These are phyloP conservation scores for Pimephales promelas DNA, from an alignment of 2,113 vertebrate species.

Conservation along the genomic window DNA sequence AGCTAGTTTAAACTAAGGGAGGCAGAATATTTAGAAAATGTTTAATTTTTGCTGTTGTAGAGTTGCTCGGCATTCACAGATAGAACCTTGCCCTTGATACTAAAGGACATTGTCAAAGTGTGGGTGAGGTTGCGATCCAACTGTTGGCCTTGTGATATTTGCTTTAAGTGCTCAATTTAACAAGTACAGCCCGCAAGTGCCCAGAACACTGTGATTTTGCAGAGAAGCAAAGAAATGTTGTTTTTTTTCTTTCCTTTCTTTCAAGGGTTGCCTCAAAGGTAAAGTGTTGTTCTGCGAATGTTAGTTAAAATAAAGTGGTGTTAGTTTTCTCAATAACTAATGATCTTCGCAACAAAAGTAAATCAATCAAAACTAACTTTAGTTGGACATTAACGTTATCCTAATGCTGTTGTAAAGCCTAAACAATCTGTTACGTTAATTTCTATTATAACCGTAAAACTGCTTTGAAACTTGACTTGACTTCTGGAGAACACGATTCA, in stretches of 20 bases:
- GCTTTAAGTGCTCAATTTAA: constrained; percentile 32
- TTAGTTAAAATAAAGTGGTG: too few relatives aligned
- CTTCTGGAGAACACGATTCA: not conserved
- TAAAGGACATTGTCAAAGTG: not conserved
- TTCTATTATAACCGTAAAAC: too few relatives aligned
- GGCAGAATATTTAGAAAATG: not conserved
- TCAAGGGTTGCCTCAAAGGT: constrained; percentile 13
- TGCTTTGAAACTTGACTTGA: too few relatives aligned
- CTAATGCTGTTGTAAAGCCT: too few relatives aligned
- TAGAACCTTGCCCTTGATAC: constrained; percentile 2
- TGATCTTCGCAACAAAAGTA: too few relatives aligned
- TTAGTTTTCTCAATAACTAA: too few relatives aligned
- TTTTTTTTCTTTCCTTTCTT: too few relatives aligned
- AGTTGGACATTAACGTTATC: too few relatives aligned
- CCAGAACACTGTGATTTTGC: not conserved
- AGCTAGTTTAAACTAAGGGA: not conserved
- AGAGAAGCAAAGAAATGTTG: not conserved
- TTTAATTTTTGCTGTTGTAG: not conserved
- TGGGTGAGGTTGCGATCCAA: constrained; percentile 27
- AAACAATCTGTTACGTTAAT: too few relatives aligned
- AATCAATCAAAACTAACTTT: too few relatives aligned
- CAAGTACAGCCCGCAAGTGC: not conserved
- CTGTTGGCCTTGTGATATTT: constrained; percentile 23
- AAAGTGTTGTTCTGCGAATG: not conserved
- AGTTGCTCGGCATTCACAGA: not conserved